phyloP scores from a whole-genome alignment of 2,888 invertebrate species.

The Nomada hirtipes region DNA sequence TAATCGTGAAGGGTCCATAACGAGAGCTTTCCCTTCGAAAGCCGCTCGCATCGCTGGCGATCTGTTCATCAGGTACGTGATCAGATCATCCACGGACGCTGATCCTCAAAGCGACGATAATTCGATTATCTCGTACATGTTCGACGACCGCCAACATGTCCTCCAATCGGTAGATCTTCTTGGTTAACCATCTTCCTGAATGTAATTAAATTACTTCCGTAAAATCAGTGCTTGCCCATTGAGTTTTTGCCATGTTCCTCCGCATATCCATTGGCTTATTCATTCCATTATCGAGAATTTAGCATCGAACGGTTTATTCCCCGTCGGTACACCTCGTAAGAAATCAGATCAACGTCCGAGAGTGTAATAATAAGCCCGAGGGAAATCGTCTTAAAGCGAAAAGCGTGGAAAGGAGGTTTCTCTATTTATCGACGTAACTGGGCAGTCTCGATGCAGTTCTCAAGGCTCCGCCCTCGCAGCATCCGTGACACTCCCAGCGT shows the following conservation, averaged over 20 bases:
- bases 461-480: constrained; percentile 82
- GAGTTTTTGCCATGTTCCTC: not conserved
- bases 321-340: too few species aligned
- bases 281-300: not conserved
- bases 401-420: constrained; percentile 37
- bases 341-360: not conserved
- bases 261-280: not conserved
- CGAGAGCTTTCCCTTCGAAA: constrained; percentile 73
- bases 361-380: not conserved
- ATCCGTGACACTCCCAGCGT: constrained; percentile 78
- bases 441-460: constrained; percentile 77
- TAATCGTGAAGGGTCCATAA: constrained; percentile 66
- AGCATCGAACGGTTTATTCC: not conserved
- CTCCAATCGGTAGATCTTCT: constrained; percentile 61
- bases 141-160: constrained; percentile 81
- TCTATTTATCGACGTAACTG: constrained; percentile 74
- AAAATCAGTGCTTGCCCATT: not conserved
- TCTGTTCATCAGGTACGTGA: constrained; percentile 82
- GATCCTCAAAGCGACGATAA: constrained; percentile 84
- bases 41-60: constrained; percentile 82
- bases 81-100: constrained; percentile 83
- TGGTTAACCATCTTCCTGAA: constrained; percentile 69
- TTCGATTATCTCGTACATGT: constrained; percentile 82
- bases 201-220: constrained; percentile 51
- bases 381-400: constrained; percentile 8